Percentiles rank a stretch among this genome's conserved stretches.
These are phyloP conservation scores for Actinopyga echinites DNA, from an alignment of 53 echinoderm and acorn worm species.

Conservation along the genomic window DNA sequence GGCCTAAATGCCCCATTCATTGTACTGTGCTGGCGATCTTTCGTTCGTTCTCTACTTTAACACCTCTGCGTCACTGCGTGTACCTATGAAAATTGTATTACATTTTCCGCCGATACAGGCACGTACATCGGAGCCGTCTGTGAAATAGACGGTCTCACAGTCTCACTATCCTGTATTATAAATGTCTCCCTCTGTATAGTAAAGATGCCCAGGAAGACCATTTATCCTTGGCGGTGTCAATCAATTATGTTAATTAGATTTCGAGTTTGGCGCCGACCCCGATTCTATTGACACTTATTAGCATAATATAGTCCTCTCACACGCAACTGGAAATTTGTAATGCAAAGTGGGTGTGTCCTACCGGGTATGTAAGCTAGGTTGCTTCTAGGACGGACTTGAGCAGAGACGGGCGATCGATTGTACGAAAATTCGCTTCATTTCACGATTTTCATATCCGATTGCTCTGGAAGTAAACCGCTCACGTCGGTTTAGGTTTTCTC, in stretches of 20 bases:
- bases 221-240: neutral
- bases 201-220: neutral
- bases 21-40: too few species aligned
- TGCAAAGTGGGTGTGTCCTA: slow-evolving; percentile 31
- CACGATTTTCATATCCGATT: slow-evolving; percentile 29
- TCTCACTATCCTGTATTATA: too few species aligned
- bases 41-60: too few species aligned
- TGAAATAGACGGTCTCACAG: too few species aligned
- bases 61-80: too few species aligned
- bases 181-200: neutral
- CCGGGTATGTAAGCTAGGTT: slow-evolving; percentile 6
- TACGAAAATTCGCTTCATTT: slow-evolving; percentile 26
- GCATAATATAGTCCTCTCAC: neutral
- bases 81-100: too few species aligned
- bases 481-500: neutral
- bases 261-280: slow-evolving; percentile 11
- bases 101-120: too few species aligned
- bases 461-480: neutral
- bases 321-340: neutral
- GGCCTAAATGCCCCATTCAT: too few species aligned
- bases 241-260: slow-evolving; percentile 38
- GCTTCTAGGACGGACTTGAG: neutral
- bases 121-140: too few species aligned
- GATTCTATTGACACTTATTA: neutral
- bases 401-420: slow-evolving; percentile 4